phyloP scores from a whole-genome alignment of 2,888 invertebrate genomes.

The Protonemura montana region DNA sequence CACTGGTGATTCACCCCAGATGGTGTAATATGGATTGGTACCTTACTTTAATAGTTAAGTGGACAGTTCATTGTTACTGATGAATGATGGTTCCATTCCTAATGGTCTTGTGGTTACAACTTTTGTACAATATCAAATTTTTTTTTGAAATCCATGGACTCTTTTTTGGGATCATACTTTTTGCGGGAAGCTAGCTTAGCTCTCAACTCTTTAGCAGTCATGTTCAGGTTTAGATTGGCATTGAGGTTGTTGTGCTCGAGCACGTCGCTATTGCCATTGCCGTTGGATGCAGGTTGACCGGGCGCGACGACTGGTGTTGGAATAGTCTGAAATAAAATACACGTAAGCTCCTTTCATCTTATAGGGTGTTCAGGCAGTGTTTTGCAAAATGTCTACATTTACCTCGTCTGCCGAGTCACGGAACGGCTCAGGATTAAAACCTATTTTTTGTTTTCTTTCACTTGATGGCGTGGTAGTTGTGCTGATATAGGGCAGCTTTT shows the following conservation, averaged over 20 bases:
- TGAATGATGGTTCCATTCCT: not conserved
- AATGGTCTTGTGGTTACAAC: constrained; percentile 64
- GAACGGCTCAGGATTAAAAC: constrained; percentile 40
- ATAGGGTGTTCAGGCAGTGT: not conserved
- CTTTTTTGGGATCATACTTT: constrained; percentile 89
- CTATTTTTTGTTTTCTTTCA: constrained; percentile 43
- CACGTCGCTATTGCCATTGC: constrained; percentile 42
- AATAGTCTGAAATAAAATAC: not conserved
- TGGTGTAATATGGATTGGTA: not conserved
- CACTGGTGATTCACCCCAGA: not conserved
- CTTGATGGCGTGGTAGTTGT: constrained; percentile 44
- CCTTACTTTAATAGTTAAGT: not conserved
- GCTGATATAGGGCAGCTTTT: constrained; percentile 35
- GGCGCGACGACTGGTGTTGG: not conserved
- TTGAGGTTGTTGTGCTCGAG: constrained; percentile 44
- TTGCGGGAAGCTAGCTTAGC: constrained; percentile 85
- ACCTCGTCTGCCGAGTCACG: constrained; percentile 42
- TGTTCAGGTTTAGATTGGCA: constrained; percentile 74
- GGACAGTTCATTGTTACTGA: not conserved
- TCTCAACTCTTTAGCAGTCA: constrained; percentile 92
- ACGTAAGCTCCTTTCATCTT: too few relatives aligned
- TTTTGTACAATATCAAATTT: constrained; percentile 95
- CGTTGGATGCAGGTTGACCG: constrained; percentile 30
- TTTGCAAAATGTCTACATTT: not conserved
- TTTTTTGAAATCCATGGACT: constrained; percentile 87